phyloP scores from a whole-genome alignment of 2,888 invertebrate genomes.

The Gisinianus flammeolus region DNA sequence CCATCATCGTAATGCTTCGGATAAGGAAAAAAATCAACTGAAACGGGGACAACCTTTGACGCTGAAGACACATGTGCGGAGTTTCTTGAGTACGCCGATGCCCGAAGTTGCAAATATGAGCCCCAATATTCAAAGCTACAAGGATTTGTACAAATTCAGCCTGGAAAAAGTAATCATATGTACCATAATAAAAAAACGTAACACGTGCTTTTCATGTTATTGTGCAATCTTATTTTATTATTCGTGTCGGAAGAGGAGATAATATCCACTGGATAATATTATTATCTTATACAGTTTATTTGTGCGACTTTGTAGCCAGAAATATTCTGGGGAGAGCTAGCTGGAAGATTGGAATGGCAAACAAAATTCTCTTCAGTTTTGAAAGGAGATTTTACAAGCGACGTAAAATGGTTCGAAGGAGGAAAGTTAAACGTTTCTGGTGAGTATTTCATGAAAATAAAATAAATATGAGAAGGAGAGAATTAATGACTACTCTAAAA shows the following conservation, averaged over 20 bases:
- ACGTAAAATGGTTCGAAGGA: conserved; percentile 52
- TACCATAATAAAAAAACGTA: background rate
- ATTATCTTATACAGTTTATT: background rate
- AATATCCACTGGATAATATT: background rate
- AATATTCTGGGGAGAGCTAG: conserved; percentile 54
- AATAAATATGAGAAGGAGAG: background rate
- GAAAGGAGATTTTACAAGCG: conserved; percentile 51
- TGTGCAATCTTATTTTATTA: no score
- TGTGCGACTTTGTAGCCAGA: conserved; percentile 48
- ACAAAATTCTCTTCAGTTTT: conserved; percentile 42
- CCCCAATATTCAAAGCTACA: conserved; percentile 49
- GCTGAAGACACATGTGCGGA: conserved; percentile 35
- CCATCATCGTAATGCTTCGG: background rate
- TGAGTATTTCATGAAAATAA: conserved; percentile 25
- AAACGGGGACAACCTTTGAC: background rate
- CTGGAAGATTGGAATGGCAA: conserved; percentile 53
- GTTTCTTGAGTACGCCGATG: conserved; percentile 52
- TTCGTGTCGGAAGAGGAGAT: no score
- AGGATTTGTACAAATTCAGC: conserved; percentile 55
- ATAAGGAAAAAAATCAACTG: conserved; percentile 8
- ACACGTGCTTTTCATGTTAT: background rate
- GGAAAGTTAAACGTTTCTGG: conserved; percentile 57
- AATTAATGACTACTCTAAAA: background rate
- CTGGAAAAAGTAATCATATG: conserved; percentile 49
- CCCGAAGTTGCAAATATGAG: conserved; percentile 53